Evolutionary conservation across 2,113 vertebrate genomes (phyloP).

Genomic region (Sylvietta virens): DNA sequence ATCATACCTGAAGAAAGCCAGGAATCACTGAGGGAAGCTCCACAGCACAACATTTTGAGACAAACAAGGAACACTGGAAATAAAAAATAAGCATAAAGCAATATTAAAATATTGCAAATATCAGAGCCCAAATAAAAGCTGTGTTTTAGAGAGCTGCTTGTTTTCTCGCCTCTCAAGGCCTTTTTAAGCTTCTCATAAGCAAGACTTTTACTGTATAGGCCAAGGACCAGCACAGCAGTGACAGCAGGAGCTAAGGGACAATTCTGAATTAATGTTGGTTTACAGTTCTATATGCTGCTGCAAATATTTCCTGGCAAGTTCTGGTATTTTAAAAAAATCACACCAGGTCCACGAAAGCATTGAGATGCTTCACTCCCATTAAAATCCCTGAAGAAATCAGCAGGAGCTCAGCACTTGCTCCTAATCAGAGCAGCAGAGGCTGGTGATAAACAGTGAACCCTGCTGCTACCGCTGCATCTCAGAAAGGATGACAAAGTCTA

Average conservation of each 20-base stretch:
- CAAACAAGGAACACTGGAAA: background rate
- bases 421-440: background rate
- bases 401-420: background rate
- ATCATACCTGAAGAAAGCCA: background rate
- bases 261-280: background rate
- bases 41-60: background rate
- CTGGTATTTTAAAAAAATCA: background rate
- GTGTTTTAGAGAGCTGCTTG: background rate
- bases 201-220: background rate
- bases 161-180: background rate
- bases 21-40: background rate
- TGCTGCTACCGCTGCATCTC: background rate
- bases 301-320: background rate
- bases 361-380: background rate
- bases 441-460: background rate
- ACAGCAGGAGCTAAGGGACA: background rate
- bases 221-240: background rate
- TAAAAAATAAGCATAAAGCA: background rate
- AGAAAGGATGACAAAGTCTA: background rate
- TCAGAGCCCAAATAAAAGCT: background rate
- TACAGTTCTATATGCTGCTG: background rate
- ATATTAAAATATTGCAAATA: background rate
- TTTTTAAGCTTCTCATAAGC: background rate
- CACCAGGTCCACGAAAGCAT: background rate
- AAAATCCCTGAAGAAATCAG: background rate